Conservation (phyloP, 1,140 invertebrate species). For the Homarus americanus region DNA sequence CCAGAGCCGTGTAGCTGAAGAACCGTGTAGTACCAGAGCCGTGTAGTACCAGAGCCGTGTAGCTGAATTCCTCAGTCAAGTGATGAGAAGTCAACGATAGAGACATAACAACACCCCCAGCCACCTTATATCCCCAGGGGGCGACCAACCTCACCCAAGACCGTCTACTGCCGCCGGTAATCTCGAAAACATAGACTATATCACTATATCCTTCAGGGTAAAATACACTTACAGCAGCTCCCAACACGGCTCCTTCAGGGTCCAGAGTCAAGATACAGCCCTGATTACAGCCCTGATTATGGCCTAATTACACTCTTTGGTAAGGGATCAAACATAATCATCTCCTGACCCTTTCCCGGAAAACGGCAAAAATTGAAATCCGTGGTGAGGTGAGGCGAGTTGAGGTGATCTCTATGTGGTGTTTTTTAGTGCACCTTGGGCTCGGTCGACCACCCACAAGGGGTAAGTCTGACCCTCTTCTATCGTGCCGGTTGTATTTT, state of each 20-base stretch:
- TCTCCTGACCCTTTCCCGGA: not conserved
- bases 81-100: not conserved
- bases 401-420: not conserved
- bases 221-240: no score
- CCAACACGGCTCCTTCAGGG: not conserved
- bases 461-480: not conserved
- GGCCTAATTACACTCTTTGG: not conserved
- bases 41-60: no score
- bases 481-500: not conserved
- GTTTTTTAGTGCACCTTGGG: not conserved
- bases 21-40: no score
- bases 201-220: no score
- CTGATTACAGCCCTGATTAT: not conserved
- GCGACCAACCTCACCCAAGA: no score
- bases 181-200: no score
- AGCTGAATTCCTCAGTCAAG: no score
- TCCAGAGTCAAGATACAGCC: not conserved
- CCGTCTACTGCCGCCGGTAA: no score
- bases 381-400: not conserved
- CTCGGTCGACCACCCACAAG: not conserved
- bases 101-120: not conserved
- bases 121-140: not conserved
- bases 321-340: not conserved
- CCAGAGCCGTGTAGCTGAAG: no score
- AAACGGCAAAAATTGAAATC: not conserved